Conservation (phyloP, 2,888 invertebrate species). For the Limnephilus auricula region DNA sequence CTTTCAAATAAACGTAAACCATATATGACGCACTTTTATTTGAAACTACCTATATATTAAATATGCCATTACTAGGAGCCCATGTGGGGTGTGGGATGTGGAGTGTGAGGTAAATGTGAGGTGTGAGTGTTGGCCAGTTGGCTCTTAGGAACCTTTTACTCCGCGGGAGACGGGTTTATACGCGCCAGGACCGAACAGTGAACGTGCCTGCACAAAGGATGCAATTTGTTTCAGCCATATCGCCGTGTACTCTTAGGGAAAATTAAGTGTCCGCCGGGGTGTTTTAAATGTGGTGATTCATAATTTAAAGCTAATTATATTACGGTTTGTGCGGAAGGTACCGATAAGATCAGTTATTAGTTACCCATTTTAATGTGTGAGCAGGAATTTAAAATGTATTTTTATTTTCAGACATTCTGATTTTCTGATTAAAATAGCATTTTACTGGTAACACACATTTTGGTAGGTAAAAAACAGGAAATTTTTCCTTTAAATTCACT, state of each 20-base stretch:
- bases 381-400: neutral
- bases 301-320: constrained; percentile 30
- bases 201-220: constrained; percentile 52
- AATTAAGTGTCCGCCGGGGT: constrained; percentile 13
- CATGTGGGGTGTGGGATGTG: neutral
- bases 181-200: constrained; percentile 21
- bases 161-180: constrained; percentile 53
- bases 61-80: constrained; percentile 1
- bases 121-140: neutral
- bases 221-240: constrained; percentile 45
- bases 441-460: neutral
- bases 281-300: constrained; percentile 16
- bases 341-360: neutral
- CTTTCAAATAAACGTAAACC: neutral
- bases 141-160: constrained; percentile 58
- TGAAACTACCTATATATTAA: neutral
- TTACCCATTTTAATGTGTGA: neutral
- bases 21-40: neutral
- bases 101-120: neutral
- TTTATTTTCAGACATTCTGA: neutral
- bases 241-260: constrained; percentile 3
- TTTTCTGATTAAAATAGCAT: neutral
- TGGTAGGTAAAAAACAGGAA: neutral
- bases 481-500: neutral
- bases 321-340: neutral